These are phyloP conservation scores for Argyresthia goedartella DNA, from an alignment of 2,888 invertebrate species.

Conservation along the genomic window DNA sequence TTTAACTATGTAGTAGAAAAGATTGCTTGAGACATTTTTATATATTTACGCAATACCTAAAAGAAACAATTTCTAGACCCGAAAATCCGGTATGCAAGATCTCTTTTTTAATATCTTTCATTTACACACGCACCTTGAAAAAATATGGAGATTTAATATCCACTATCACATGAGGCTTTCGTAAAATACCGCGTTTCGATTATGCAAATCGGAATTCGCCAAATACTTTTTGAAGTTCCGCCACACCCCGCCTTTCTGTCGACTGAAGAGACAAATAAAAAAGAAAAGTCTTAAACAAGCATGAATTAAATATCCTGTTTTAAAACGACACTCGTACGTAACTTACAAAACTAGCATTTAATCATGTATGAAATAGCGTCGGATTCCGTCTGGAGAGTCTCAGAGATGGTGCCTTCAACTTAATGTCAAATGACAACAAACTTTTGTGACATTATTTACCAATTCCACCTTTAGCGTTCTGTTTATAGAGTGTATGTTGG, in stretches of 20 bases:
- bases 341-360: conserved; percentile 9
- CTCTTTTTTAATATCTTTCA: no score
- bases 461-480: not conserved
- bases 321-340: not conserved
- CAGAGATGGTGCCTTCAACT: conserved; percentile 12
- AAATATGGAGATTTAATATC: not conserved
- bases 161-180: not conserved
- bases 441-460: conserved; percentile 10
- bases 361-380: conserved; percentile 8
- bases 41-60: no score
- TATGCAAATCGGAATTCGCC: conserved; percentile 10
- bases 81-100: no score
- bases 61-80: no score
- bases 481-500: not conserved
- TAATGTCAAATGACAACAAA: conserved; percentile 17
- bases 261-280: conserved; percentile 22
- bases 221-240: conserved; percentile 13
- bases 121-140: no score
- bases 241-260: conserved; percentile 17
- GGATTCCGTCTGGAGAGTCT: conserved; percentile 11
- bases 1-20: no score
- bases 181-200: not conserved
- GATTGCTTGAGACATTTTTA: no score
- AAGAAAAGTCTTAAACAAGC: conserved; percentile 22
- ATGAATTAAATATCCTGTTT: conserved; percentile 25